Conservation (phyloP, 1,140 invertebrate species). For the Gryllus bimaculatus region DNA sequence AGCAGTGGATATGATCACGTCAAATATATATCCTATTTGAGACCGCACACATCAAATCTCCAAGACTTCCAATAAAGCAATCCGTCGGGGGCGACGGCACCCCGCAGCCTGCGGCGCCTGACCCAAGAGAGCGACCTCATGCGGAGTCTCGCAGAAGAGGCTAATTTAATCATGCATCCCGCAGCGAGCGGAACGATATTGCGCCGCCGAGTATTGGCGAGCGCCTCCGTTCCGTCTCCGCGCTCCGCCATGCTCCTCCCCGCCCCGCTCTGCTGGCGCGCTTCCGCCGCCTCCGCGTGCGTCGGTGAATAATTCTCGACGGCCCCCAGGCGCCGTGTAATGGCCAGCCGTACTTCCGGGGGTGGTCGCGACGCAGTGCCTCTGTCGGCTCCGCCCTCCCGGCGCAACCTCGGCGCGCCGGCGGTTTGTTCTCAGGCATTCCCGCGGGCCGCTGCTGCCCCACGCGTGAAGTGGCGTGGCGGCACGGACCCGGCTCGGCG, state of each 20-base stretch:
- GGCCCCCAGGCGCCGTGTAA: background rate
- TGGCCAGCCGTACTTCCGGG: background rate
- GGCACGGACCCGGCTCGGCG: too few relatives aligned
- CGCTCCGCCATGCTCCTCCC: background rate
- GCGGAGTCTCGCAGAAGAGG: background rate
- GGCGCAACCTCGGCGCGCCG: too few relatives aligned
- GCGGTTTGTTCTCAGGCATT: too few relatives aligned
- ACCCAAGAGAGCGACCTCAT: background rate
- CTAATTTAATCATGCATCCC: background rate
- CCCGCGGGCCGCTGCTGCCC: too few relatives aligned
- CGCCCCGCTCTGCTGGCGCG: background rate
- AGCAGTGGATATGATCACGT: too few relatives aligned
- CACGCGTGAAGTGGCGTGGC: too few relatives aligned
- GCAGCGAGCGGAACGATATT: constrained; percentile 2
- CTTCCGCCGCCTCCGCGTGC: background rate
- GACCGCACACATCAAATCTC: too few relatives aligned
- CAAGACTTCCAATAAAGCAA: background rate
- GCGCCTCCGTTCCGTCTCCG: background rate
- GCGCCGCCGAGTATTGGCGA: background rate
- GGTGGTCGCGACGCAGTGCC: background rate
- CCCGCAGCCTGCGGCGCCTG: background rate
- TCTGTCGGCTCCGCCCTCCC: too few relatives aligned
- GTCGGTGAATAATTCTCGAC: background rate
- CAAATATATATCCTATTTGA: too few relatives aligned
- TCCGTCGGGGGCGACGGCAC: background rate